Conservation (phyloP, 2,888 invertebrate genomes). For the Dioctria rufipes region DNA sequence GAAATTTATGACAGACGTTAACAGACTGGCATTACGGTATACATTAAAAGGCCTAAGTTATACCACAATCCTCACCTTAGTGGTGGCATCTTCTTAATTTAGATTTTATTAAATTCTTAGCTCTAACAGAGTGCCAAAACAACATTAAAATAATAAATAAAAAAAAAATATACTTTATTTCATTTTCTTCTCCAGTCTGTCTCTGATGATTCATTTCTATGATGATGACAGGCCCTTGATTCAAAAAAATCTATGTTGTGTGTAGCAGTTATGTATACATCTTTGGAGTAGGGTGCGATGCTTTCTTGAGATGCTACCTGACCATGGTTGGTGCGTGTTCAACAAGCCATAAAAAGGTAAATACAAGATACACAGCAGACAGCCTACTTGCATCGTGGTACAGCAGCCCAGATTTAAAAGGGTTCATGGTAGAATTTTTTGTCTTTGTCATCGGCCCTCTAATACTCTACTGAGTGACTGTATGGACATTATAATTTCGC, state of each 20-base stretch:
- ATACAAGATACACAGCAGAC: neutral
- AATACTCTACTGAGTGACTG: slow-evolving; percentile 17
- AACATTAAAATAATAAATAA: slow-evolving; percentile 15
- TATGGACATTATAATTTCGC: neutral
- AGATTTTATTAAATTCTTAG: slow-evolving; percentile 32
- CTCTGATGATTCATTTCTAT: too few relatives aligned
- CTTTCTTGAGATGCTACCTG: slow-evolving; percentile 32
- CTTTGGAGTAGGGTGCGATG: slow-evolving; percentile 14
- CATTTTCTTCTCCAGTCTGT: too few relatives aligned
- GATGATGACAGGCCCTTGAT: too few relatives aligned
- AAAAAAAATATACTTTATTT: neutral
- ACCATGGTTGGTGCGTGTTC: slow-evolving; percentile 25
- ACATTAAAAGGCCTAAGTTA: neutral
- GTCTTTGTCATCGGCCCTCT: neutral
- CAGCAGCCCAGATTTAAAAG: neutral
- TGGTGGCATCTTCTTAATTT: slow-evolving; percentile 5
- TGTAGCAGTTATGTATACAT: too few relatives aligned
- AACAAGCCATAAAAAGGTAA: slow-evolving; percentile 15
- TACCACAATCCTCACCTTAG: neutral
- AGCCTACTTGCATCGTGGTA: neutral
- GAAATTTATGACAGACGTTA: slow-evolving; percentile 28
- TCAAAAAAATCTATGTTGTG: too few relatives aligned
- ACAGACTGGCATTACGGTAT: neutral
- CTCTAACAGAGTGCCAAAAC: neutral
- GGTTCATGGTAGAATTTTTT: neutral